Conservation (phyloP, 2,888 invertebrate genomes). For the Polydesmus complanatus region DNA sequence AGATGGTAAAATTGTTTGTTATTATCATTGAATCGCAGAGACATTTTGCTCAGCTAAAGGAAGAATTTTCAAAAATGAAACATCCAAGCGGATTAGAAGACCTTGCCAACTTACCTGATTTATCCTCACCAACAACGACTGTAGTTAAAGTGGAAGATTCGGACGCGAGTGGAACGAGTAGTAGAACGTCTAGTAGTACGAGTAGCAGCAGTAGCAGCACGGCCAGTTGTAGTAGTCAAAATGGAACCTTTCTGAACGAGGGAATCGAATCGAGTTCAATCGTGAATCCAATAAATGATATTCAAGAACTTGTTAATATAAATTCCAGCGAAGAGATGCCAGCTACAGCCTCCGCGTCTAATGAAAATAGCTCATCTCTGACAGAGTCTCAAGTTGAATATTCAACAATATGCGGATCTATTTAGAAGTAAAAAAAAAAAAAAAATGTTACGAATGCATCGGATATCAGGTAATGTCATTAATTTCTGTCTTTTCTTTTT, state of each 20-base stretch:
- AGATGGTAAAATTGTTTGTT: slow-evolving; percentile 5
- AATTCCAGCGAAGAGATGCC: neutral
- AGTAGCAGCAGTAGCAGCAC: neutral
- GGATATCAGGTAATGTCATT: neutral
- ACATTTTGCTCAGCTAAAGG: slow-evolving; percentile 67
- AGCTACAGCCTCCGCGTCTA: neutral
- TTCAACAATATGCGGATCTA: neutral
- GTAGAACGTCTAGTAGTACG: neutral
- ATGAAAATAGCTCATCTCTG: neutral
- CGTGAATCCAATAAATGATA: neutral
- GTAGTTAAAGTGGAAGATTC: neutral
- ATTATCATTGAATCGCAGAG: slow-evolving; percentile 40
- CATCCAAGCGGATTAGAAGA: slow-evolving; percentile 62
- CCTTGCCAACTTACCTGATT: slow-evolving; percentile 26
- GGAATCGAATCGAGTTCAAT: neutral
- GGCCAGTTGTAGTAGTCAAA: neutral
- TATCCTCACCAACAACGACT: neutral
- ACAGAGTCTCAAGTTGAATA: neutral
- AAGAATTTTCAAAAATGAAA: slow-evolving; percentile 69
- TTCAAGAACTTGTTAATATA: neutral
- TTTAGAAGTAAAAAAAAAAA: neutral
- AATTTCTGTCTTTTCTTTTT: neutral
- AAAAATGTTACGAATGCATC: neutral
- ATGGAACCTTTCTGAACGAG: neutral
- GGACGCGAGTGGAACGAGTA: neutral